Percentiles rank a stretch among this genome's conserved stretches.
These are phyloP conservation scores for Acronicta aceris DNA, from an alignment of 2,888 invertebrate genomes.

Conservation along the genomic window DNA sequence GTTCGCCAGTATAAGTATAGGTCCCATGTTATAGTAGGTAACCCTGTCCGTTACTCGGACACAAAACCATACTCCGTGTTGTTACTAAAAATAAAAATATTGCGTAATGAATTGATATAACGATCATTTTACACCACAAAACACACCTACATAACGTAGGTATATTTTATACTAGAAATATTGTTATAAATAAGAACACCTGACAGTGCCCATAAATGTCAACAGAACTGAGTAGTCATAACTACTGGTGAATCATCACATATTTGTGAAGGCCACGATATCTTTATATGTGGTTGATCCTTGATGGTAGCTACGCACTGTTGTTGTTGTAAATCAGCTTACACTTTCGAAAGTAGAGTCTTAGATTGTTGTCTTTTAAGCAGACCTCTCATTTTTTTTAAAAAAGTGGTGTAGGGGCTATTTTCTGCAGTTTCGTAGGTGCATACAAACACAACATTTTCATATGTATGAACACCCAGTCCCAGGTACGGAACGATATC, in stretches of 20 bases:
- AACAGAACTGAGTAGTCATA: slow-evolving; percentile 11
- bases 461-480: too few relatives aligned
- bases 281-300: slow-evolving; percentile 4
- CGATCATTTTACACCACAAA: slow-evolving; percentile 7
- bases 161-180: slow-evolving; percentile 9
- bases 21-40: too few relatives aligned
- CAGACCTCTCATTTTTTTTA: too few relatives aligned
- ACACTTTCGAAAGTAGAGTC: neutral
- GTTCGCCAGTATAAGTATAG: too few relatives aligned
- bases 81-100: neutral
- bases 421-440: too few relatives aligned
- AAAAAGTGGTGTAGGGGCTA: too few relatives aligned
- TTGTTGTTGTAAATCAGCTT: slow-evolving; percentile 3
- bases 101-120: neutral
- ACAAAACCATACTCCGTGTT: slow-evolving; percentile 13
- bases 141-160: slow-evolving; percentile 6
- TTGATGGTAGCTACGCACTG: neutral
- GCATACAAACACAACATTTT: too few relatives aligned
- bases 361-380: too few relatives aligned
- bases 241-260: slow-evolving; percentile 54
- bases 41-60: too few relatives aligned
- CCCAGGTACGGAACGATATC: too few relatives aligned
- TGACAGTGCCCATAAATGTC: slow-evolving; percentile 49
- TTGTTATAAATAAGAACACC: slow-evolving; percentile 30
- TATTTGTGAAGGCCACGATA: slow-evolving; percentile 54